Base-by-base conservation (phyloP, 2,797 vertebrate genomes). In the Sebastes hubbsi region DNA sequence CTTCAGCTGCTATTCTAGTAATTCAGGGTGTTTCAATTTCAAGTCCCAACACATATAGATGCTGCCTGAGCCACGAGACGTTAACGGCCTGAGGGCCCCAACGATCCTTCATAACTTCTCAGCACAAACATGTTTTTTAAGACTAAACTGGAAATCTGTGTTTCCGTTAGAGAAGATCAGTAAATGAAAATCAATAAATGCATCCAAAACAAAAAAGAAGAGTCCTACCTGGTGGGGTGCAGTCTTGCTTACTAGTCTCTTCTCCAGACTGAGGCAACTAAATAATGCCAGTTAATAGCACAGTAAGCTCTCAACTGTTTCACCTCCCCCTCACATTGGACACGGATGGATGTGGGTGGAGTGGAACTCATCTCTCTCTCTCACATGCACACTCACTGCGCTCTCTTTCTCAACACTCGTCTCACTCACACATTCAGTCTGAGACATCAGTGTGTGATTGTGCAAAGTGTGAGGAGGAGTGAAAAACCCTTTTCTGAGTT, bases 321-420 rank as follows among this genome's bases (percentile, higher is more conserved):
- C 91, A 91, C 94, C 93, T 90, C 94, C 93, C 92, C 90, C 93
- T 93, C 92, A 92, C 86, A 76, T 90, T 92, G 89, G 93, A 92
- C 90, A 88, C 73, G 74, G 84, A 86, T 88, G 80, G 76, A 86
- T 91, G 91, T 95, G 94, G 94, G 94, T 95, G 94, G 94, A 91
- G 92, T 89, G 81, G 79, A 92, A 88, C 81, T 93, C 90, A 91
- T 92, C 81, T 88, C 86, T 90, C 58, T 56, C 20, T 59, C 13
- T 24, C 32, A 36, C 76, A 34, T 22, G 52, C 64, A 22, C 49
- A 64, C 72, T 46, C 60, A 16, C 60, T 29, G 32, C 71, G 74
- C 63, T 60, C 60, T 66, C 63, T 85, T 71, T 88, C 83, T 69
- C 88, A 76, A 80, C 76, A 73, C 25, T 71, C 59, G 36, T 88